Conservation (phyloP, 2,113 vertebrate species). For the Petroica traversi region DNA sequence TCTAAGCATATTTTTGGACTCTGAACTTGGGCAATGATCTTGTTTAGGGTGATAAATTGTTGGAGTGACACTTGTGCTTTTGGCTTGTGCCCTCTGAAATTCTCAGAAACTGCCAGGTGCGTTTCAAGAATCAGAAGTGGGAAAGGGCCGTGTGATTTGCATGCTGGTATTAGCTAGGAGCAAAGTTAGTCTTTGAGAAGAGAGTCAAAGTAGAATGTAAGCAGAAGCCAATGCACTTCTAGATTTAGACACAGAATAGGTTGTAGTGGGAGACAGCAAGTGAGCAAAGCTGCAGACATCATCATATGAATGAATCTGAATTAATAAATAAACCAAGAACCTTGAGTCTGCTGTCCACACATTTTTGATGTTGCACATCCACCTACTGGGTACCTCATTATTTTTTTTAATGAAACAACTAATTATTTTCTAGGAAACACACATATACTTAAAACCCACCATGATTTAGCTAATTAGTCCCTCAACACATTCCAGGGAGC, state of each 20-base stretch:
- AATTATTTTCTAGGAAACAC: slow-evolving; percentile 15
- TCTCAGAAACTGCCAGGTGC: neutral
- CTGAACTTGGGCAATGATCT: neutral
- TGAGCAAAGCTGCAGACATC: neutral
- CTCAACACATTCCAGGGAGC: neutral
- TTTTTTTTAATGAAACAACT: neutral
- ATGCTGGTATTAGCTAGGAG: neutral
- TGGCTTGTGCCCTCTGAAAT: neutral
- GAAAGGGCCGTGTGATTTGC: neutral
- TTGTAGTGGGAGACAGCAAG: neutral
- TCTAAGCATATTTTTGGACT: neutral
- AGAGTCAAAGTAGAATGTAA: neutral
- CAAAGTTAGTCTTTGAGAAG: neutral
- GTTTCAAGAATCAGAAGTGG: neutral
- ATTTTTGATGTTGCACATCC: neutral
- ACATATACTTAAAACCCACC: neutral
- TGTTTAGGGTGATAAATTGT: neutral
- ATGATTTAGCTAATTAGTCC: slow-evolving; percentile 36
- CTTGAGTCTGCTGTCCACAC: neutral
- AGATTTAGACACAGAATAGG: neutral
- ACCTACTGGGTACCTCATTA: neutral
- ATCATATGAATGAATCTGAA: neutral
- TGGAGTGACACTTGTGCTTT: neutral
- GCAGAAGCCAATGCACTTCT: neutral
- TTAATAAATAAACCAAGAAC: neutral